Percentiles rank a stretch among this genome's conserved stretches.
Evolutionary conservation across 2,888 invertebrate species (phyloP).

Genomic region (Caenorhabditis auriculariae): DNA sequence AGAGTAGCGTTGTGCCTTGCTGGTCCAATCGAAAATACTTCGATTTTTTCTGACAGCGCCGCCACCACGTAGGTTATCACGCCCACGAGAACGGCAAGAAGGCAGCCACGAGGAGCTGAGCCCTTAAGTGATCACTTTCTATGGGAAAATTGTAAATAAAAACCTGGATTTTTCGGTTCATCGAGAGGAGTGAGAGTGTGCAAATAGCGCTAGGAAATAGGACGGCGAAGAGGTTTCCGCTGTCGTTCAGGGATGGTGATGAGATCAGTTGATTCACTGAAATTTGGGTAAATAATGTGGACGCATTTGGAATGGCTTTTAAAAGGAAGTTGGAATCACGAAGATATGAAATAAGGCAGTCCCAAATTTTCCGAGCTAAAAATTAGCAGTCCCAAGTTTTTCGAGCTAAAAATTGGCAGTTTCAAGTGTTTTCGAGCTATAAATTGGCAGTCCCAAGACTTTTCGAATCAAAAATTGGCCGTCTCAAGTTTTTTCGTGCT

Average conservation of each 20-base stretch:
- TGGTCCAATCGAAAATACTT: slow-evolving; percentile 20
- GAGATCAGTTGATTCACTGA: slow-evolving; percentile 15
- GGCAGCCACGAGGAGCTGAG: slow-evolving; percentile 18
- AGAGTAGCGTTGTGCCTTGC: neutral
- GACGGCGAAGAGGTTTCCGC: slow-evolving; percentile 15
- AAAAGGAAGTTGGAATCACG: too few relatives aligned
- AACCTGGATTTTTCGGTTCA: slow-evolving; percentile 18
- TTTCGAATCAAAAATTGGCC: too few relatives aligned
- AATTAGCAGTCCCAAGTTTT: too few relatives aligned
- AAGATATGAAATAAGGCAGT: too few relatives aligned
- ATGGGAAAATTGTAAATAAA: neutral
- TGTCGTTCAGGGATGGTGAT: slow-evolving; percentile 11
- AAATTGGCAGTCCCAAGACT: too few relatives aligned
- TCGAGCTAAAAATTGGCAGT: too few relatives aligned
- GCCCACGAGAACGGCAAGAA: slow-evolving; percentile 17
- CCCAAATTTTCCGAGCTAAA: too few relatives aligned
- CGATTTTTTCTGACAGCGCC: slow-evolving; percentile 19
- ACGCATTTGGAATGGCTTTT: too few relatives aligned
- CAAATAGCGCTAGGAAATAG: slow-evolving; percentile 25
- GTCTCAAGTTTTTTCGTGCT: too few relatives aligned
- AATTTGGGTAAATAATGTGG: too few relatives aligned
- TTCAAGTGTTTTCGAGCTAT: too few relatives aligned
- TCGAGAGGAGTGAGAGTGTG: slow-evolving; percentile 18
- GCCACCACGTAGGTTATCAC: slow-evolving; percentile 15
- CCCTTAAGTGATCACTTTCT: slow-evolving; percentile 1